Conservation (phyloP, 1,140 invertebrate genomes). For the Euwallacea similis region DNA sequence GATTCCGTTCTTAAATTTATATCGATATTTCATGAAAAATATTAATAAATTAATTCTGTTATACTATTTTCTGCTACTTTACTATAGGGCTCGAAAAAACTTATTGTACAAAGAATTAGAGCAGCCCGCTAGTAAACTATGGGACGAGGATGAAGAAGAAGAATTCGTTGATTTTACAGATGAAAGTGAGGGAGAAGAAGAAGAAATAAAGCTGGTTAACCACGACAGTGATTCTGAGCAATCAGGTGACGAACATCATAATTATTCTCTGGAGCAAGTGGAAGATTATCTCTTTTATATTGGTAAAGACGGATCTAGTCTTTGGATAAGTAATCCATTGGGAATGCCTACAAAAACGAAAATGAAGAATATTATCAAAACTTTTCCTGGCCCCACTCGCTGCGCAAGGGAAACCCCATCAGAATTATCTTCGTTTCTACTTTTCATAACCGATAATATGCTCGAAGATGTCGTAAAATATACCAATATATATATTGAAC, state of each 20-base stretch:
- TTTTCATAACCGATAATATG: too few species aligned
- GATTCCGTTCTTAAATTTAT: neutral
- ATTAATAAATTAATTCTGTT: neutral
- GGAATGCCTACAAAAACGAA: too few species aligned
- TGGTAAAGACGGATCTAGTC: conserved; percentile 25
- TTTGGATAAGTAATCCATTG: conserved; percentile 25
- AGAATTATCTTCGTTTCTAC: too few species aligned
- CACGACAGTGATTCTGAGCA: conserved; percentile 25
- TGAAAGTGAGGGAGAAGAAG: conserved; percentile 18
- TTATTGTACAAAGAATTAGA: neutral
- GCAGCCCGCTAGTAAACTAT: neutral
- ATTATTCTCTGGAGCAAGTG: neutral
- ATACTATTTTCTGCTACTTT: neutral
- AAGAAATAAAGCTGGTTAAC: conserved; percentile 19
- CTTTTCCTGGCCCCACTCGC: too few species aligned
- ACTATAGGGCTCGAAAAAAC: neutral
- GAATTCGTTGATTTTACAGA: neutral
- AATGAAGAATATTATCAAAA: too few species aligned
- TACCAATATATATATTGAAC: conserved; percentile 29
- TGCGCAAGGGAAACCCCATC: too few species aligned
- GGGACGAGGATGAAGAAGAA: neutral
- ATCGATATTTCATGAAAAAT: conserved; percentile 1
- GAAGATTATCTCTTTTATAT: conserved; percentile 21
- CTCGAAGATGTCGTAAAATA: too few species aligned
- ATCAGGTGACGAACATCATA: conserved; percentile 20